Conservation (phyloP, 2,888 invertebrate genomes). For the Meiosimyza decipiens region DNA sequence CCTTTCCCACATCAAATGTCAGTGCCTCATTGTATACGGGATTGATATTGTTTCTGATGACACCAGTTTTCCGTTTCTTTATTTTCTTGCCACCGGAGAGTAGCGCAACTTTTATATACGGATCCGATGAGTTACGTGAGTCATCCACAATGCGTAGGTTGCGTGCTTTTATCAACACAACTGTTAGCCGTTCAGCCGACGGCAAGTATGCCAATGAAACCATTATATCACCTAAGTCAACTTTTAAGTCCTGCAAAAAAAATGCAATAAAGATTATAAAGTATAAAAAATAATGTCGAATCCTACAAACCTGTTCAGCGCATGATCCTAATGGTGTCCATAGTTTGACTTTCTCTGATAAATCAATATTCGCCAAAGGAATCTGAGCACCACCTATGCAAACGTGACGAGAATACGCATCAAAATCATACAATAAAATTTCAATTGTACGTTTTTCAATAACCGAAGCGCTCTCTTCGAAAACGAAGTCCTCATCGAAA, state of each 20-base stretch:
- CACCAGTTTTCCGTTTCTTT: conserved; percentile 93
- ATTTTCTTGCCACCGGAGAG: conserved; percentile 89
- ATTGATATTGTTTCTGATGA: conserved; percentile 85
- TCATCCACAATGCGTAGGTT: conserved; percentile 94
- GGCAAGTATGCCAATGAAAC: conserved; percentile 90
- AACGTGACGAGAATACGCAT: conserved; percentile 74
- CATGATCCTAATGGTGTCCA: conserved; percentile 71
- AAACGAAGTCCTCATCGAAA: conserved; percentile 77
- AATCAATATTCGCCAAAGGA: conserved; percentile 70
- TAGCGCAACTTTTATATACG: conserved; percentile 92
- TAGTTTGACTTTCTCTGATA: conserved; percentile 70
- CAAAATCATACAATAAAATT: conserved; percentile 74
- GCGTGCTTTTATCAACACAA: conserved; percentile 91
- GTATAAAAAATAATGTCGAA: too few relatives aligned
- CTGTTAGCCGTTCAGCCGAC: conserved; percentile 88
- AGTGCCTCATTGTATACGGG: conserved; percentile 95
- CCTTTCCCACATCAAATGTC: conserved; percentile 88
- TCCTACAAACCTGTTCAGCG: conserved; percentile 63
- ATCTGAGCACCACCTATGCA: conserved; percentile 74
- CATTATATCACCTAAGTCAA: conserved; percentile 91
- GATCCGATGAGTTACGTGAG: conserved; percentile 90
- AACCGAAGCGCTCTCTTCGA: conserved; percentile 71
- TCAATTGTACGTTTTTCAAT: conserved; percentile 71
- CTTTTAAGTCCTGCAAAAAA: conserved; percentile 69
- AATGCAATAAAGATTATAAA: neutral